Evolutionary conservation across 2,888 invertebrate genomes (phyloP).

Genomic region (Heteromurus nitidus): DNA sequence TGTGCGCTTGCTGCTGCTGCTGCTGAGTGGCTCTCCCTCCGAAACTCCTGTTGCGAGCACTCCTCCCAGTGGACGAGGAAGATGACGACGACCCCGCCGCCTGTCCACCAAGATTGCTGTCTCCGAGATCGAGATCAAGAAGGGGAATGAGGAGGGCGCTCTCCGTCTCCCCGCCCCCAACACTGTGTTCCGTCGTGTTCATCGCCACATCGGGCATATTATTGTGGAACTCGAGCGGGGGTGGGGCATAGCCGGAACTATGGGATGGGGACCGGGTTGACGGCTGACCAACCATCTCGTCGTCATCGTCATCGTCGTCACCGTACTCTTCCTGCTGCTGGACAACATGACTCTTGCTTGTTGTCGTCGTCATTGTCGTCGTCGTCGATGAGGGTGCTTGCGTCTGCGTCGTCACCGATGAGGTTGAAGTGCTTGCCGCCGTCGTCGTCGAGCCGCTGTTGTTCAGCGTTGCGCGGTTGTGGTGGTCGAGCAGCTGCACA

Average conservation of each 20-base stretch:
- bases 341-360: too few relatives aligned
- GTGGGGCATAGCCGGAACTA: too few relatives aligned
- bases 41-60: slow-evolving; percentile 39
- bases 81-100: too few relatives aligned
- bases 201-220: slow-evolving; percentile 47
- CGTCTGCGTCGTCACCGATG: too few relatives aligned
- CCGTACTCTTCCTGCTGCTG: neutral
- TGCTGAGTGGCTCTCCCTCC: slow-evolving; percentile 23
- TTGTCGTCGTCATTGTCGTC: slow-evolving; percentile 11
- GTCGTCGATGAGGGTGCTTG: slow-evolving; percentile 23
- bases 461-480: slow-evolving; percentile 41
- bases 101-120: slow-evolving; percentile 23
- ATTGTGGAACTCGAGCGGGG: slow-evolving; percentile 42
- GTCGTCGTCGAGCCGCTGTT: neutral
- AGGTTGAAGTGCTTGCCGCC: neutral
- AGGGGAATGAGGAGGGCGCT: slow-evolving; percentile 37
- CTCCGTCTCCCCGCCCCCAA: neutral
- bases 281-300: neutral
- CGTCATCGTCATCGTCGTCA: neutral
- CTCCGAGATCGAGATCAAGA: slow-evolving; percentile 42
- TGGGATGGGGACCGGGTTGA: neutral
- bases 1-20: neutral
- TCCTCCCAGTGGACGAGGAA: neutral
- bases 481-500: slow-evolving; percentile 41
- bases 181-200: neutral